Base-by-base conservation (phyloP, 2,888 invertebrate species). In the Ichneumoninae sp. region DNA sequence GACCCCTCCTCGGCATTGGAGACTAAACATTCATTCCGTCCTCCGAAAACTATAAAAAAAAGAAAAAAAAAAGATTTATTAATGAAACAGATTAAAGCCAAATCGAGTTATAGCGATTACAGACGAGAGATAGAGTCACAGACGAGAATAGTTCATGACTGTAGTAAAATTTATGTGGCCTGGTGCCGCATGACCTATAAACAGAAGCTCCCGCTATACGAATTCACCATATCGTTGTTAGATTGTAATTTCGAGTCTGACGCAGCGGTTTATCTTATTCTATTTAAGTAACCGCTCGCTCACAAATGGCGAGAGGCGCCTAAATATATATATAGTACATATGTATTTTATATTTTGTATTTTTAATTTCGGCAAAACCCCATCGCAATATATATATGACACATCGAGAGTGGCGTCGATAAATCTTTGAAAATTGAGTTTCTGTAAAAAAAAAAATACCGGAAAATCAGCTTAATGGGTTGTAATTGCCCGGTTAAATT, bases 111-210 rank as follows among this genome's bases (percentile, higher is more conserved):
- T 87, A 75, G 72, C 70, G 66, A 71, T 71, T 60, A 68, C 70
- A 7, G 36, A 33, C 47, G 68, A 30, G 52, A 40, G 62, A 71
- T 62, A 76, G 72, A 89, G 90, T 91, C 91, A 91, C 84, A 81
- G 87, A 89, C 88, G 83, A 88, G 91, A 92, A 92, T 92, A 92
- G 90, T 90, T 86, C 85, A 89, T 83, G 87, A 88, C 82, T 87
- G 77, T 84, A 79, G 86, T 84, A 84, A 88, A 87, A 86, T 86
- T 86, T 82, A 86, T 85, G 86, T 84, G 78, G 52, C 82, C 77
- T 80, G 54, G 60, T 72, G 72, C 83, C 81, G 88, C 86, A 85
- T 89, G 84, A 85, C 85, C 88, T 88, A 84, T 84, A 84, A 87
- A 86, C 84, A 76, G 81, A 82, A 84, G 79, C 78, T 65, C 81